Evolutionary conservation across 2,888 invertebrate genomes (phyloP).

Genomic region (Himalopsyche kuldschensis): DNA sequence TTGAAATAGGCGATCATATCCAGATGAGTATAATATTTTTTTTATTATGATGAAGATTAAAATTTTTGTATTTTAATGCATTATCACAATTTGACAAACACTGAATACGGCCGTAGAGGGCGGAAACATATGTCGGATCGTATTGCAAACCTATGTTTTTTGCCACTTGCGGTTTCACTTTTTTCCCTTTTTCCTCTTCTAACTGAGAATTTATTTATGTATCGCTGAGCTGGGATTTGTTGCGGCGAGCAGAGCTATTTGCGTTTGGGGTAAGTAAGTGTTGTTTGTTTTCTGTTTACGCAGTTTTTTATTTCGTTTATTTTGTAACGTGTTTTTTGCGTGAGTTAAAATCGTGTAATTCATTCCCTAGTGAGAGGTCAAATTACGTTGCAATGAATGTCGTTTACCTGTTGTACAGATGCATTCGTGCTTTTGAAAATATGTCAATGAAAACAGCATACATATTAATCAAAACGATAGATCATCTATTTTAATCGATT

Average conservation of each 20-base stretch:
- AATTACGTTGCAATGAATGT: not conserved
- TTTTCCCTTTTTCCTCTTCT: constrained; percentile 18
- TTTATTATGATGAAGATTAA: too few species aligned
- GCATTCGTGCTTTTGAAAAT: too few species aligned
- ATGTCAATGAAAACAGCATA: too few species aligned
- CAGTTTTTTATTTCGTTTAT: constrained; percentile 2
- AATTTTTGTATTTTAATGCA: too few species aligned
- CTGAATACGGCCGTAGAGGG: not conserved
- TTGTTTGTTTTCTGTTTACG: constrained; percentile 5
- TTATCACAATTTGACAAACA: not conserved
- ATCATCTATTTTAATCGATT: too few species aligned
- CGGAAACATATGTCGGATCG: constrained; percentile 30
- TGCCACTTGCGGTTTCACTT: constrained; percentile 36
- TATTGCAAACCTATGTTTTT: constrained; percentile 34
- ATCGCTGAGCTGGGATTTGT: constrained; percentile 33
- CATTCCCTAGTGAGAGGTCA: not conserved
- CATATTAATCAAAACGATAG: too few species aligned
- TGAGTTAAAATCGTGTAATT: not conserved
- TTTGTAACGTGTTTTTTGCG: not conserved
- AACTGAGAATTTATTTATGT: constrained; percentile 20
- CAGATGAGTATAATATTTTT: too few species aligned
- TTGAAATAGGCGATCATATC: too few species aligned
- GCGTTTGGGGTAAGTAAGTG: constrained; percentile 12
- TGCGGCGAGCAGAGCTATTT: constrained; percentile 30
- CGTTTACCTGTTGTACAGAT: not conserved